These are phyloP conservation scores for Bursaphelenchus okinawaensis DNA, from an alignment of 2,888 invertebrate species.

Conservation along the genomic window DNA sequence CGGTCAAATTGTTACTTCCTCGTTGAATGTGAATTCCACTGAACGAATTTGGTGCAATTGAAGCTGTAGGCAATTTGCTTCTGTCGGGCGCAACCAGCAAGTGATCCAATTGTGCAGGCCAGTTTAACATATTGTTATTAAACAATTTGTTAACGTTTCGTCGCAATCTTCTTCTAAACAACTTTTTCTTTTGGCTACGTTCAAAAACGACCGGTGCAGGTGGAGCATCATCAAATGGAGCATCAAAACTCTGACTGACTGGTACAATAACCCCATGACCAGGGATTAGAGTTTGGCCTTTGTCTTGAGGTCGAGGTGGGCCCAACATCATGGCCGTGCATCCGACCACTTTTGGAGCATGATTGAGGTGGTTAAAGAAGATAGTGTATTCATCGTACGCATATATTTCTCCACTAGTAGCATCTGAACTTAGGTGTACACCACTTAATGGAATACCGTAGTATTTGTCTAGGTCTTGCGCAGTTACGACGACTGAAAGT, in stretches of 20 bases:
- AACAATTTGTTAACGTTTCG: neutral
- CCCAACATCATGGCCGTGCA: slow-evolving; percentile 32
- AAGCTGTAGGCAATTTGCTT: slow-evolving; percentile 8
- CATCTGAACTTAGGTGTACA: slow-evolving; percentile 33
- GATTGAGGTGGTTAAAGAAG: slow-evolving; percentile 37
- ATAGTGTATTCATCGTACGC: slow-evolving; percentile 38
- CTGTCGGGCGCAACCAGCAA: slow-evolving; percentile 27
- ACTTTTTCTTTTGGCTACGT: neutral
- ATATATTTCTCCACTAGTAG: slow-evolving; percentile 39
- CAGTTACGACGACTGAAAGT: neutral
- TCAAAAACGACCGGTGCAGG: neutral
- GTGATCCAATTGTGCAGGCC: slow-evolving; percentile 35
- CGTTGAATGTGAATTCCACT: slow-evolving; percentile 12
- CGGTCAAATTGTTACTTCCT: slow-evolving; percentile 1
- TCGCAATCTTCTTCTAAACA: neutral
- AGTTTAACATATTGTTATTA: slow-evolving; percentile 9
- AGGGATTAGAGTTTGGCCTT: slow-evolving; percentile 22
- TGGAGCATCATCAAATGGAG: neutral
- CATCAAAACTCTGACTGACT: slow-evolving; percentile 13
- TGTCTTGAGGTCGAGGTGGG: slow-evolving; percentile 27
- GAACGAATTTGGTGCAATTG: neutral
- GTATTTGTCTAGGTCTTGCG: slow-evolving; percentile 24
- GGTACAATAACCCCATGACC: slow-evolving; percentile 30
- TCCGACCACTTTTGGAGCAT: slow-evolving; percentile 29
- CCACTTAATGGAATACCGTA: slow-evolving; percentile 43